These are phyloP conservation scores for Saguinus midas DNA, from an alignment of 2,113 vertebrate genomes.

Conservation along the genomic window DNA sequence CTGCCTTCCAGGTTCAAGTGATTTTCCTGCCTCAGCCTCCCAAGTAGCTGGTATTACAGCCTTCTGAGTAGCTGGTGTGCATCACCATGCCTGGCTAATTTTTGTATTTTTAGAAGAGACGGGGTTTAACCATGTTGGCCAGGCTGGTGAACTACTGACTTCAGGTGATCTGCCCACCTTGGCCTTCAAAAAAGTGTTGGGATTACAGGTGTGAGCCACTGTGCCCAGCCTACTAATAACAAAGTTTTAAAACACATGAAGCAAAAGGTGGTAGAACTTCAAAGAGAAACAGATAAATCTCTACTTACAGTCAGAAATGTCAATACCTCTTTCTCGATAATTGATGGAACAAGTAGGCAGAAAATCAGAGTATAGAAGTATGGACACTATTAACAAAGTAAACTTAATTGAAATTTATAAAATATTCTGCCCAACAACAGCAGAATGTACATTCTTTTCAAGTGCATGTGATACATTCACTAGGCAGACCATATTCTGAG, in stretches of 20 bases:
- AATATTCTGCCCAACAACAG: neutral
- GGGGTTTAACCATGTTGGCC: too few relatives aligned
- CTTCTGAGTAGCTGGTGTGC: too few relatives aligned
- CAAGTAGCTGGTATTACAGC: too few relatives aligned
- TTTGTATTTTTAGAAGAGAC: too few relatives aligned
- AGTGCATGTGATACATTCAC: neutral
- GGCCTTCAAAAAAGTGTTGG: too few relatives aligned
- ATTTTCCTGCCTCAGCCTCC: too few relatives aligned
- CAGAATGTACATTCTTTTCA: neutral
- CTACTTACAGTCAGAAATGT: neutral
- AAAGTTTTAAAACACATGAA: slow-evolving; percentile 27
- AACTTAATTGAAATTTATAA: neutral
- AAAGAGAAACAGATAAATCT: neutral
- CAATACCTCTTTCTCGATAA: neutral
- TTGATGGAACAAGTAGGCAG: neutral
- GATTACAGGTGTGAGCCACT: too few relatives aligned
- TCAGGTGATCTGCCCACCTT: too few relatives aligned
- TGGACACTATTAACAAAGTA: neutral
- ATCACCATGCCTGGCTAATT: too few relatives aligned
- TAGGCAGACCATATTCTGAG: neutral
- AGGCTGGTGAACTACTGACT: too few relatives aligned
- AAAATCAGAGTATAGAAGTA: neutral
- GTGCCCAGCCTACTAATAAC: neutral
- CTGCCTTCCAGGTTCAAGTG: too few relatives aligned
- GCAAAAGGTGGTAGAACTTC: neutral